Base-by-base conservation (phyloP, 2,888 invertebrate genomes). In the Choristoneura rosaceana region DNA sequence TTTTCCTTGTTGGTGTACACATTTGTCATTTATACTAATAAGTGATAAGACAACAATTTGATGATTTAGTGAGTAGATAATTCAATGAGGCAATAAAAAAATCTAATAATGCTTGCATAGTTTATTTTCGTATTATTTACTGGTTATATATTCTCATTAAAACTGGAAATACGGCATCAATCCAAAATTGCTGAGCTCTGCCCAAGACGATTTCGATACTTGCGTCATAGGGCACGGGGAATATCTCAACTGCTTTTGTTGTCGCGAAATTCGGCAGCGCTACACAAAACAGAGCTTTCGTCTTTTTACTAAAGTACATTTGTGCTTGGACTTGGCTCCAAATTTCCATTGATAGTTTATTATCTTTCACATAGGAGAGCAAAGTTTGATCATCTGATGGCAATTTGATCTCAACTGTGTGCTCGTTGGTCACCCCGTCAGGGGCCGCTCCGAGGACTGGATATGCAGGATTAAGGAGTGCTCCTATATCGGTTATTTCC, bases 291-390 rank as follows among this genome's bases (percentile, higher is more conserved):
- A 55, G 5, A 12, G 55, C 55, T 55, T 55, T 55, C 12, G 12
- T 55, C 12, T 55, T 55, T 25, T 55, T 55, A 12, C 55, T 55
- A 10, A 55, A 55, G 25, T 55, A 55, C 55, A 55, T 55, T 55
- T 55, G 55, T 4, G 55, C 17, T 5, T 55, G 55, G 9, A 55
- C 25, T n/a, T 55, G 55, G 0, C 12, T 25, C 55, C 55, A 55
- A 3, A 25, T 10, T 25, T 55, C 25, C 55, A 25, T 17, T 25
- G 55, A 12, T 55, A 55, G 5, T 25, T 55, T 17, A 12, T 55
- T 55, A 5, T 55, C 55, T 25, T 55, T 55, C 1, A 55, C n/a
- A 17, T 55, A 55, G 55, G 55, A 55, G 10, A 55, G 55, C 25
- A 17, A 10, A 9, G 17, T 17, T 17, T 25, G 25, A 10, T 5